These are phyloP conservation scores for Anneissia japonica DNA, from an alignment of 35 echinoderm and acorn worm species.

Conservation along the genomic window DNA sequence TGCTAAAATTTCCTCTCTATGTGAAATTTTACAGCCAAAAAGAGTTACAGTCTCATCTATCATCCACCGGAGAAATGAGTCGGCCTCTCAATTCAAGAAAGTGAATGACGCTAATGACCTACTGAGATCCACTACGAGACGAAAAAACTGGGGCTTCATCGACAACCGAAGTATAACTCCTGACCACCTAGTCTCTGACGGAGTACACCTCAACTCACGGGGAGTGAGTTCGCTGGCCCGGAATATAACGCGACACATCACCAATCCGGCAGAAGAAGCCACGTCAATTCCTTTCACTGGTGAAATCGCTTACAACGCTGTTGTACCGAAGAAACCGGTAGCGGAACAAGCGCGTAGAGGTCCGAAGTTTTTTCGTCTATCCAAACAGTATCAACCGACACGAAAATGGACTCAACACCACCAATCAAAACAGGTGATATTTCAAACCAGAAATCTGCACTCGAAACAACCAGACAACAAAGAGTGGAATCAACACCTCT, in stretches of 20 bases:
- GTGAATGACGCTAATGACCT: background rate
- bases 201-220: background rate
- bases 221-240: background rate
- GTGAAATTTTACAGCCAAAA: background rate
- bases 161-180: background rate
- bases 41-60: background rate
- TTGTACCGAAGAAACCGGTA: background rate
- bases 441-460: background rate
- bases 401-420: background rate
- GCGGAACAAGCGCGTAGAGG: background rate
- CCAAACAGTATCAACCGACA: background rate
- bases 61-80: background rate
- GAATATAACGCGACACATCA: background rate
- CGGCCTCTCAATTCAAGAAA: background rate
- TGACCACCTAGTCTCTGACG: background rate
- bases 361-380: background rate
- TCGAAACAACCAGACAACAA: background rate
- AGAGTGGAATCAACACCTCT: constrained; percentile 12
- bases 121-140: background rate
- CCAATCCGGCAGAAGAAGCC: background rate
- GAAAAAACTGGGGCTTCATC: background rate
- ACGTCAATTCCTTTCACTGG: background rate
- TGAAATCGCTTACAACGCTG: background rate
- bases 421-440: background rate
- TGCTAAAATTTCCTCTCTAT: background rate